These are phyloP conservation scores for Charina bottae DNA, from an alignment of 2,113 vertebrate genomes.

Conservation along the genomic window DNA sequence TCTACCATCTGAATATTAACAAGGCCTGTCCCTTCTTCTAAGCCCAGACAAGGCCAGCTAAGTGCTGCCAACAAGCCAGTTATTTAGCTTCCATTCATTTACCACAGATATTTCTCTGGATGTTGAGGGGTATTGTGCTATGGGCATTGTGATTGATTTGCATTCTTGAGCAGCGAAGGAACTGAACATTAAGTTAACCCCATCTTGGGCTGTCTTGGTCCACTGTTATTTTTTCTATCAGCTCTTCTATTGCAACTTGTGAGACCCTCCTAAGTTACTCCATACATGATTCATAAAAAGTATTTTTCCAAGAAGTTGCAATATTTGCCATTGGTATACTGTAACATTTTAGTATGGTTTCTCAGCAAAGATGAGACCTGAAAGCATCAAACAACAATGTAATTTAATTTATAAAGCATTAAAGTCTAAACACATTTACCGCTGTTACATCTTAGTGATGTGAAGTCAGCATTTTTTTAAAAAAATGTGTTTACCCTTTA, in stretches of 20 bases:
- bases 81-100: not conserved
- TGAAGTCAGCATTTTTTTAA: too few species aligned
- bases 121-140: not conserved
- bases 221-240: not conserved
- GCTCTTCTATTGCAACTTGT: not conserved
- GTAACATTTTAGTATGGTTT: not conserved
- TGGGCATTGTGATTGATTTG: not conserved
- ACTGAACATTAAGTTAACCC: not conserved
- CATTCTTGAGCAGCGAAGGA: not conserved
- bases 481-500: not conserved
- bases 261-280: not conserved
- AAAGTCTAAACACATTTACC: not conserved
- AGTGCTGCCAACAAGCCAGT: not conserved
- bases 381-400: not conserved
- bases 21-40: too few species aligned
- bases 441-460: not conserved
- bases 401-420: not conserved
- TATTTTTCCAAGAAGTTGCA: not conserved
- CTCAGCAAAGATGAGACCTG: not conserved
- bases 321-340: not conserved
- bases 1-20: too few species aligned
- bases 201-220: not conserved
- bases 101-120: not conserved
- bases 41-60: not conserved
- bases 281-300: not conserved